Conservation (phyloP, 2,888 invertebrate species). For the Cephus spinipes region DNA sequence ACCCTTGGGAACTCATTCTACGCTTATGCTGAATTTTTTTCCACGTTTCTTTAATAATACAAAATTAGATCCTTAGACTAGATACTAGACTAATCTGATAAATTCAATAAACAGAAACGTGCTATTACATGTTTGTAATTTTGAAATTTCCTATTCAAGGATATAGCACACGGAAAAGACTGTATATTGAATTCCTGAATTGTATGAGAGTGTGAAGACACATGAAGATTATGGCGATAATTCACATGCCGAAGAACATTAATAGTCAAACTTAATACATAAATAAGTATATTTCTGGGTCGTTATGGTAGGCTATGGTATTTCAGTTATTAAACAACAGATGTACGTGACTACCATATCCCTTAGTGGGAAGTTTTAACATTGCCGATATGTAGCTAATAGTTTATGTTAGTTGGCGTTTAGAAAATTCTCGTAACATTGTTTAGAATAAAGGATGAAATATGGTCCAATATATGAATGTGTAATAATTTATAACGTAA, state of each 20-base stretch:
- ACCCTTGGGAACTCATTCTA: not conserved
- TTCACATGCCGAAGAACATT: too few relatives aligned
- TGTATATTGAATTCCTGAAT: too few relatives aligned
- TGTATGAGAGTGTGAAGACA: too few relatives aligned
- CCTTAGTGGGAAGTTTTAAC: not conserved
- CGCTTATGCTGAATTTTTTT: not conserved
- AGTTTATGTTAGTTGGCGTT: not conserved
- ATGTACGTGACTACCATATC: not conserved
- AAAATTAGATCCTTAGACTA: not conserved
- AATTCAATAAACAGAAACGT: too few relatives aligned
- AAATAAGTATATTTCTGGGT: too few relatives aligned
- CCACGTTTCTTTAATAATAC: not conserved
- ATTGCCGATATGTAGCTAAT: not conserved
- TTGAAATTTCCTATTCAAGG: not conserved
- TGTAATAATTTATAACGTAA: not conserved
- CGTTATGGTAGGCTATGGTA: too few relatives aligned
- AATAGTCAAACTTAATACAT: too few relatives aligned
- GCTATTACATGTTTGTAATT: not conserved
- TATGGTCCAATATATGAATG: not conserved
- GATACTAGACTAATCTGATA: not conserved
- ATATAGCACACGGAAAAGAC: not conserved
- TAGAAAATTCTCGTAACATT: not conserved
- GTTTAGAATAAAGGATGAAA: not conserved
- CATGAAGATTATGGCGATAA: too few relatives aligned
- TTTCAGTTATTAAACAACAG: not conserved